Evolutionary conservation across 1,140 invertebrate species (phyloP).

Genomic region (Trachymyrmex cornetzi): DNA sequence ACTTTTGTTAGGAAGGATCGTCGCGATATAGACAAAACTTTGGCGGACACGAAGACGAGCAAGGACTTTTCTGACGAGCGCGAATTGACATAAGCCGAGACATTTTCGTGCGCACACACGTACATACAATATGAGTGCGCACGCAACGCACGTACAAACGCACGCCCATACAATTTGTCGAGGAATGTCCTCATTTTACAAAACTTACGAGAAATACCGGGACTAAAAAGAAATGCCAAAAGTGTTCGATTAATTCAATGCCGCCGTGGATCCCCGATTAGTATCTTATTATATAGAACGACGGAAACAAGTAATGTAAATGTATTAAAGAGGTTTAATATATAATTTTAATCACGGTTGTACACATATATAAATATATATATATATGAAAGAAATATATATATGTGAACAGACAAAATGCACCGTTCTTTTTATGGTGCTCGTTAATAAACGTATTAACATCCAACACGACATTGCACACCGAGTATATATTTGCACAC

Average conservation of each 20-base stretch:
- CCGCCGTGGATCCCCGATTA: conserved; percentile 73
- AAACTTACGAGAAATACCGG: conserved; percentile 60
- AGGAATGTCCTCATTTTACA: conserved; percentile 31
- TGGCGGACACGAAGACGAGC: conserved; percentile 14
- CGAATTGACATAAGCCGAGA: neutral
- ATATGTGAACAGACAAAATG: neutral
- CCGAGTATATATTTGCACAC: conserved; percentile 44
- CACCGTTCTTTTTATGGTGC: conserved; percentile 26
- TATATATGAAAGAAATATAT: conserved; percentile 38
- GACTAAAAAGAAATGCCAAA: conserved; percentile 77
- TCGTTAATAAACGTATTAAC: conserved; percentile 59
- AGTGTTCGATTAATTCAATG: conserved; percentile 77
- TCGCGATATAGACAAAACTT: neutral
- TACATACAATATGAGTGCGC: conserved; percentile 2
- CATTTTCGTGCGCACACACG: conserved; percentile 21
- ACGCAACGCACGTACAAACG: conserved; percentile 30
- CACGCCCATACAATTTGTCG: conserved; percentile 25
- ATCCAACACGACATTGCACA: conserved; percentile 53
- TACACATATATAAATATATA: conserved; percentile 49
- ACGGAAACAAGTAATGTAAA: conserved; percentile 66
- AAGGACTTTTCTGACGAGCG: conserved; percentile 27
- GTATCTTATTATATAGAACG: conserved; percentile 63
- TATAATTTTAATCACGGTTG: conserved; percentile 67
- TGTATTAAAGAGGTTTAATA: conserved; percentile 69
- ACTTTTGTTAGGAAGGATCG: conserved; percentile 15